Base-by-base conservation (phyloP, 1,140 invertebrate genomes). In the Bombyx mandarina region DNA sequence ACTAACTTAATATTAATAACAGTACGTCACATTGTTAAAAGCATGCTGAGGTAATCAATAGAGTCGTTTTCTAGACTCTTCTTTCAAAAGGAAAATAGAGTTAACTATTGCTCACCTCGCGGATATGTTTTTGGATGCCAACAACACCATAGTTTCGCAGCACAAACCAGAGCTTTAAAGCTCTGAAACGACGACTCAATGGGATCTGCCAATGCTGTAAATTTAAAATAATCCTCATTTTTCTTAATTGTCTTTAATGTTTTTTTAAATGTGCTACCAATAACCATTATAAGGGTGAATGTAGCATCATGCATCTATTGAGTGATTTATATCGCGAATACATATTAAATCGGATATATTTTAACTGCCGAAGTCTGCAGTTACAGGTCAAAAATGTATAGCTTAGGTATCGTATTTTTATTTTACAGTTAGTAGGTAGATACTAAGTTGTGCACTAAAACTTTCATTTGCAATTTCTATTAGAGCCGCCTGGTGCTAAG, bases 161-260 rank as follows among this genome's bases (percentile, higher is more conserved):
- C 0, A 99, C 98, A 77, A 99, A 99, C 98, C 98, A 99, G 3
- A 99, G 88, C 82, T 99, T 99, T 8, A 99, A 82, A 1, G 98
- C 94, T 46, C 98, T 90, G 82, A 99, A 99, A 65, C 97, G 90
- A 80, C 98, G 95, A 47, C 98, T 98, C n/a, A 99, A 79, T 0
- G 98, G 97, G 57, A 99, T 99, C 78, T 99, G 97, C 98, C 98
- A 99, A 78, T 99, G 98, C 96, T 98, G 74, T 22, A 1, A 54
- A 43, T 54, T 3, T 9, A 45, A 55, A 7, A 26, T 46, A 22
- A 26, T 10, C 6, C 51, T 43, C 18, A 53, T 57, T 22, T 9
- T 42, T 7, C 5, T 18, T 47, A 47, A n/a, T 47, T n/a, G 8
- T 7, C 10, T n/a, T 1, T 7, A 7, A 18, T 47, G 12, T 47